Evolutionary conservation across 2,113 vertebrate species (phyloP).

Genomic region (Podiceps cristatus): DNA sequence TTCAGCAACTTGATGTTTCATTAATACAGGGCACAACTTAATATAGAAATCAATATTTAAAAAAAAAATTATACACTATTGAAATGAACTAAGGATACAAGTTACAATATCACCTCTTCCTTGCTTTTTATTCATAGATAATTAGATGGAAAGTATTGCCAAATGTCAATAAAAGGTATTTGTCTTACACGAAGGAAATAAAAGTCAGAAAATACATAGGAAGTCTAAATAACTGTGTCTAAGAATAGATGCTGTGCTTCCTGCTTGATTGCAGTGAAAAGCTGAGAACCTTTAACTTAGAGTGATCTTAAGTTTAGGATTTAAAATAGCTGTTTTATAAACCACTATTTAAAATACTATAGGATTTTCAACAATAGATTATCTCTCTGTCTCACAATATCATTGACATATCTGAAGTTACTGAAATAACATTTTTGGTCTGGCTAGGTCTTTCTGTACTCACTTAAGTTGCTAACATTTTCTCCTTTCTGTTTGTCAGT

Average conservation of each 20-base stretch:
- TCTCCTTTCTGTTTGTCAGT: not conserved
- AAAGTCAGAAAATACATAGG: not conserved
- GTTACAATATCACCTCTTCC: not conserved
- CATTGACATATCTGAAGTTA: not conserved
- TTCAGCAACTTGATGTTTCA: not conserved
- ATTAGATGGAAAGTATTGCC: not conserved
- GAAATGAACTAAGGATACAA: not conserved
- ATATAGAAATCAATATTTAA: not conserved
- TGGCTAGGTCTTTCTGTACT: not conserved
- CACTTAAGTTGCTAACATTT: not conserved
- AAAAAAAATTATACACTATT: not conserved
- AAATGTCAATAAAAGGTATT: not conserved
- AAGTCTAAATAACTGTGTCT: not conserved
- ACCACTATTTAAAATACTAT: not conserved
- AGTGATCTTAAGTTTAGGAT: not conserved
- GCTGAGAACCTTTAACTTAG: not conserved
- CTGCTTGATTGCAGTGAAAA: not conserved
- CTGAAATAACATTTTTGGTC: not conserved
- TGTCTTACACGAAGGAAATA: not conserved
- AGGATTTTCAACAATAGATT: not conserved
- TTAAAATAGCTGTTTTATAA: not conserved
- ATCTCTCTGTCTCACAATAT: not conserved
- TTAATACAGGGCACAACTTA: not conserved
- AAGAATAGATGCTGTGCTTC: not conserved
- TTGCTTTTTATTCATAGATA: not conserved